These are phyloP conservation scores for Semaprochilodus insignis DNA, from an alignment of 2,797 vertebrate species.

Conservation along the genomic window DNA sequence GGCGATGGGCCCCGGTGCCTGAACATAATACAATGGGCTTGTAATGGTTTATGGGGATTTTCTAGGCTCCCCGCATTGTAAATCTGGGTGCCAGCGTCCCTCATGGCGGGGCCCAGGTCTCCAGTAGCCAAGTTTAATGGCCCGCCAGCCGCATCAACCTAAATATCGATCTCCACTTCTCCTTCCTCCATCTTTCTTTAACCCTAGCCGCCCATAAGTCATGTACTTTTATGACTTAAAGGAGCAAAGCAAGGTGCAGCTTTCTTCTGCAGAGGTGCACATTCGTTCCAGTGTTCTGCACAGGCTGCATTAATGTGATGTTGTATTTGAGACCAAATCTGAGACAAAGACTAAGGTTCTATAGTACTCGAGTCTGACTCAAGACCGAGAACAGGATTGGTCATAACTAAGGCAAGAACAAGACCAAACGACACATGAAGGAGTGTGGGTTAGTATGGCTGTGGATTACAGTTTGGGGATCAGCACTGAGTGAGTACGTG, in stretches of 20 bases:
- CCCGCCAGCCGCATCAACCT: constrained; percentile 69
- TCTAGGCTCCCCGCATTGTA: constrained; percentile 63
- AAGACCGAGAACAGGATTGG: too few relatives aligned
- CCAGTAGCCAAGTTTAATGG: constrained; percentile 74
- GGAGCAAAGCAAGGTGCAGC: constrained; percentile 49
- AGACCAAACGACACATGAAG: too few relatives aligned
- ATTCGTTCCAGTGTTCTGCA: not conserved
- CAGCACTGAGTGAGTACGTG: too few relatives aligned
- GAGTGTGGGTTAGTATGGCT: too few relatives aligned
- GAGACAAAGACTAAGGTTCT: too few relatives aligned
- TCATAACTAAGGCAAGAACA: too few relatives aligned
- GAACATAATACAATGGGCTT: constrained; percentile 59
- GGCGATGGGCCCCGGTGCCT: constrained; percentile 52
- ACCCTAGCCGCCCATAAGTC: constrained; percentile 73
- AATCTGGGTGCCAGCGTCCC: constrained; percentile 63
- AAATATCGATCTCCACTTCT: constrained; percentile 72
- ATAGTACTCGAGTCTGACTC: too few relatives aligned
- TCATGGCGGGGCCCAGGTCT: constrained; percentile 65
- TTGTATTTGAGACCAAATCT: too few relatives aligned
- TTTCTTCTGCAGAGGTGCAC: constrained; percentile 43
- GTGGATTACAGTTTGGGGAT: too few relatives aligned
- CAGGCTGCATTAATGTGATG: not conserved
- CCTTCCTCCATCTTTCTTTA: constrained; percentile 73
- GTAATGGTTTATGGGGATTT: constrained; percentile 71
- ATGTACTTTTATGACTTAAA: constrained; percentile 74